A percentile compares a stretch with the other conserved stretches of the same genome.
Conservation (phyloP, 2,113 vertebrate species). For the Cyphomyrus discorhynchus region DNA sequence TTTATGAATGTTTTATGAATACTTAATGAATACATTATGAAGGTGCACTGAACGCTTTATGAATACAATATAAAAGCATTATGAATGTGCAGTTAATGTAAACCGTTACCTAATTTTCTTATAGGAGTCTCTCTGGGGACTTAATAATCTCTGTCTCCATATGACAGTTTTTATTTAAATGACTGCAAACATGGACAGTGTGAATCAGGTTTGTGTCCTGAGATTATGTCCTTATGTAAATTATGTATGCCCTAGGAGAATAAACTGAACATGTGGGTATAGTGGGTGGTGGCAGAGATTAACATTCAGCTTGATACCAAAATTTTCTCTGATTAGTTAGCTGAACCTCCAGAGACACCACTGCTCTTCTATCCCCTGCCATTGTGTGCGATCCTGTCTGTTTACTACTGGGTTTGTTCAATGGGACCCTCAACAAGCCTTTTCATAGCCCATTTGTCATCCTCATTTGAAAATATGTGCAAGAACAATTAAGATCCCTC, state of each 20-base stretch:
- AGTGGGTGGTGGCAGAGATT: background rate
- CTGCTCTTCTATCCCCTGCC: background rate
- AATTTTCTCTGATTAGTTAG: background rate
- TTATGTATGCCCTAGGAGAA: background rate
- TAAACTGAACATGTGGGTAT: background rate
- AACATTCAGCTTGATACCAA: background rate
- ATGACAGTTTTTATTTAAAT: background rate
- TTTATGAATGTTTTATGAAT: too few relatives aligned
- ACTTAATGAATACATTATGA: too few relatives aligned
- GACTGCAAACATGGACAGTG: background rate
- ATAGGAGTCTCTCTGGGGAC: background rate
- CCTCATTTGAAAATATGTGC: conserved; percentile 6
- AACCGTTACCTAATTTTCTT: too few relatives aligned
- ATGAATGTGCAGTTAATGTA: too few relatives aligned
- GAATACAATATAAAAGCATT: too few relatives aligned
- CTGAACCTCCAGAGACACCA: background rate
- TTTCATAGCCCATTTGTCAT: conserved; percentile 66
- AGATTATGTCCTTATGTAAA: background rate
- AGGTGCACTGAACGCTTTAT: too few relatives aligned
- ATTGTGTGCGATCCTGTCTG: conserved; percentile 43
- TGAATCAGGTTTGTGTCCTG: background rate
- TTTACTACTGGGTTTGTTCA: conserved; percentile 61
- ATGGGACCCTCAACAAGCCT: conserved; percentile 62
- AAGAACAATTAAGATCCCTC: background rate
- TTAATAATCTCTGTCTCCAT: background rate